Evolutionary conservation across 2,797 vertebrate species (phyloP), one percentile per base, ranked within the genome.

Genomic region (Sebastes paucispinis): DNA sequence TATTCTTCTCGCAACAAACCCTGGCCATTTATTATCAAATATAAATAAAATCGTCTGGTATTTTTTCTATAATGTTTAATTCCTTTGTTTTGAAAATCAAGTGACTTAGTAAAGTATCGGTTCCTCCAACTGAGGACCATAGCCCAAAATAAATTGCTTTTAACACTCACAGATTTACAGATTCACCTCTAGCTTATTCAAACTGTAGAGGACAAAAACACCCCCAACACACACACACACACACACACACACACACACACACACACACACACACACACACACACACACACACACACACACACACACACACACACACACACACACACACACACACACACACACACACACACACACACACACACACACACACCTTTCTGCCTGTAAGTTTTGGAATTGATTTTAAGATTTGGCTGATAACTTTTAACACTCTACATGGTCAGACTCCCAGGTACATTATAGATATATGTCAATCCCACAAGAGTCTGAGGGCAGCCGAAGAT

Each of bases 351-450:
- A 14, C 36, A 13, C 36, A 14, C 39, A 16, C 43, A 47, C 16
- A 50, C 16, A 50, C 47, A 20, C 6, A 20, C 25, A 3, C 39
- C 3, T n/a, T 39, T 36, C 31, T 59, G 31, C 24, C 20, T 55
- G 11, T 43, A 47, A 18, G 57, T 64, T 47, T 64, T 14, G 47
- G 32, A 69, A 80, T 64, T n/a, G 32, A 69, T 75, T 69, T 75
- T 63, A 64, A 58, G 50, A 50, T 80, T 55, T 70, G 52, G 52
- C 60, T 50, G 64, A 79, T 62, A 63, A 36, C 57, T 36, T 68
- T 62, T 39, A 80, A 69, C 70, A 70, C 34, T 10, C 27, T 50
- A 65, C 66, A 29, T 69, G 59, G 59, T 58, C 67, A 70, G 36
- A 65, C 59, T 75, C 66, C 32, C 27, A 58, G 52, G 13, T 66